A percentile compares a stretch with the other conserved stretches of the same genome.
These are phyloP conservation scores for Aplidium turbinatum DNA, from an alignment of 23 tunicate genomes.

Conservation along the genomic window DNA sequence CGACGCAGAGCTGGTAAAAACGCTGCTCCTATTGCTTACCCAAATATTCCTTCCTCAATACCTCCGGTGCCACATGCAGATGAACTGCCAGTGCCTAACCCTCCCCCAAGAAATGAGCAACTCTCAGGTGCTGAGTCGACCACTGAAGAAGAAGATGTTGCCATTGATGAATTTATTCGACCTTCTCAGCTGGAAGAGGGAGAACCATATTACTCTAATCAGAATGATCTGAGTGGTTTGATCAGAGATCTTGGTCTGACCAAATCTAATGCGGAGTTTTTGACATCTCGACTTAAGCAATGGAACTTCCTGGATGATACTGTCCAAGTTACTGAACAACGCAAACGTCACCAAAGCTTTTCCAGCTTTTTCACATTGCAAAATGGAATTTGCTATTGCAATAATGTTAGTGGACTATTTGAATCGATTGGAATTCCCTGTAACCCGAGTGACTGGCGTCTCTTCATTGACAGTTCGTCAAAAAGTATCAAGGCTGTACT, in stretches of 20 bases:
- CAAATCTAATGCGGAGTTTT: slow-evolving; percentile 20
- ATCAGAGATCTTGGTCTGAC: slow-evolving; percentile 29
- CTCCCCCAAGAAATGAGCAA: slow-evolving; percentile 18
- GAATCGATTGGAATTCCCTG: slow-evolving; percentile 11
- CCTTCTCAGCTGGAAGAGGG: background rate
- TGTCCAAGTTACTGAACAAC: slow-evolving; percentile 25
- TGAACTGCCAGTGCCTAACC: slow-evolving; percentile 7
- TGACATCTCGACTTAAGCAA: slow-evolving; percentile 19
- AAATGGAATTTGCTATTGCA: slow-evolving; percentile 29
- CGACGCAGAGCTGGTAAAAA: slow-evolving; percentile 31
- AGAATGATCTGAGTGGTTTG: slow-evolving; percentile 30
- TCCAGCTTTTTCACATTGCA: slow-evolving; percentile 7
- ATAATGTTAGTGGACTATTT: no score
- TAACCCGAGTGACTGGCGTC: slow-evolving; percentile 22
- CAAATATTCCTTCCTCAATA: slow-evolving; percentile 31
- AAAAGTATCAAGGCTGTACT: no score
- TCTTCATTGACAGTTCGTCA: slow-evolving; percentile 22
- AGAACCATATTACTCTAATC: slow-evolving; percentile 14
- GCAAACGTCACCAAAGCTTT: slow-evolving; percentile 17
- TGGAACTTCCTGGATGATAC: slow-evolving; percentile 9
- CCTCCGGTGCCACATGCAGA: slow-evolving; percentile 33
- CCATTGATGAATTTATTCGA: no score
- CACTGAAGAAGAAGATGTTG: slow-evolving; percentile 10
- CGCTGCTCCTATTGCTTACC: slow-evolving; percentile 15
- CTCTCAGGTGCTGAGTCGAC: background rate